These are phyloP conservation scores for Trichomycterus rosablanca DNA, from an alignment of 2,113 vertebrate genomes.

Conservation along the genomic window DNA sequence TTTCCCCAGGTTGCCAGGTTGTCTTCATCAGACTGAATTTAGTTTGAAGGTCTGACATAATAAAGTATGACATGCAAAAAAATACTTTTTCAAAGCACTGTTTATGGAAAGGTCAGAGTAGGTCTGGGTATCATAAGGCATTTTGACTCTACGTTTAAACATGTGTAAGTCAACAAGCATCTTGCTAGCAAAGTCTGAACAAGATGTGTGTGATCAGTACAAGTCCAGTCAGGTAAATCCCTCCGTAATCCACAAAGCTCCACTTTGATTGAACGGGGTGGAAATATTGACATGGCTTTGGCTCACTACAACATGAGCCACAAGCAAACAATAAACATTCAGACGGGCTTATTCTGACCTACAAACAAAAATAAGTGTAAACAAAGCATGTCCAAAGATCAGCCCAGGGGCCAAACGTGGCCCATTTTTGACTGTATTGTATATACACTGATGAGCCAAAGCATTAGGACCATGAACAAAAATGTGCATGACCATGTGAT, in stretches of 20 bases:
- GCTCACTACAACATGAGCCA: slow-evolving; percentile 9
- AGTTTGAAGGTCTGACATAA: no score
- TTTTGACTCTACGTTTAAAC: no score
- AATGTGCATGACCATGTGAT: not conserved
- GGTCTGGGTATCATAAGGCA: not conserved
- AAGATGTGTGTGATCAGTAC: slow-evolving; percentile 27
- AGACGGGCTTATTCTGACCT: not conserved
- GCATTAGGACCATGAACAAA: no score
- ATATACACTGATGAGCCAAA: no score
- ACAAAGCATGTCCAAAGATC: no score
- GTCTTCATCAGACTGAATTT: no score
- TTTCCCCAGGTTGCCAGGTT: no score
- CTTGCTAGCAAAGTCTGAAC: slow-evolving; percentile 21
- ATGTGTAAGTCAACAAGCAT: not conserved
- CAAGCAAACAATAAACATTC: slow-evolving; percentile 8
- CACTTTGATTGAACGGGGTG: slow-evolving; percentile 7
- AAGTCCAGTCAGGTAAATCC: slow-evolving; percentile 9
- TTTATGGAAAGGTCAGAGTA: not conserved
- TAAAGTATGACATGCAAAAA: no score
- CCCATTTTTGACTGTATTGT: no score
- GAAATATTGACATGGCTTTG: slow-evolving; percentile 22
- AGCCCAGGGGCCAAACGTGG: no score
- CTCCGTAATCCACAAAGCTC: not conserved
- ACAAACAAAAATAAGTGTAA: no score
- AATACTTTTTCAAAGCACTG: no score